Conservation (phyloP, 1,140 invertebrate species). For the Pristionchus pacificus region DNA sequence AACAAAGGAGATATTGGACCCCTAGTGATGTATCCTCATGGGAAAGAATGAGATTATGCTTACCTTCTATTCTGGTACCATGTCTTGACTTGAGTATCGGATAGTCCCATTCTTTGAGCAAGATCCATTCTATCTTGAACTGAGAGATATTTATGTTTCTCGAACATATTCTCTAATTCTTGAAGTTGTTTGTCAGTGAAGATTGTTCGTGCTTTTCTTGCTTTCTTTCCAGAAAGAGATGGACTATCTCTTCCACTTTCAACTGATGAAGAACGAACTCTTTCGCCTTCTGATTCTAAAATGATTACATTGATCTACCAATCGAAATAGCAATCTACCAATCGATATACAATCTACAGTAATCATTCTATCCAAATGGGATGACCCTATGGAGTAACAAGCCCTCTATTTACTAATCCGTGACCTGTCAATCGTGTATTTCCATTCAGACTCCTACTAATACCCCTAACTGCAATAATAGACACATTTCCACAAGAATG, state of each 20-base stretch:
- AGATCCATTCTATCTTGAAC: constrained; percentile 97
- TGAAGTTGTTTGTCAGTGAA: constrained; percentile 93
- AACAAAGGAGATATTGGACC: not conserved
- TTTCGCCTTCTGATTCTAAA: constrained; percentile 7
- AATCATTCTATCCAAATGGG: constrained; percentile 2
- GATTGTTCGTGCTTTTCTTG: constrained; percentile 91
- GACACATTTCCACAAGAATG: constrained; percentile 12
- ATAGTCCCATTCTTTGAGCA: constrained; percentile 87
- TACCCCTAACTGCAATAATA: no score
- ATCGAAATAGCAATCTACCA: no score
- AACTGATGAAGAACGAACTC: constrained; percentile 11
- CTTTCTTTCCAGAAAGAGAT: constrained; percentile 71
- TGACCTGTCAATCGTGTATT: no score
- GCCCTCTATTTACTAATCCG: no score
- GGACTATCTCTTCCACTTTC: not conserved
- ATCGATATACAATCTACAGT: constrained; percentile 5
- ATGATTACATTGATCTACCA: constrained; percentile 9
- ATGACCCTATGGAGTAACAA: no score
- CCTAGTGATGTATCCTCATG: not conserved
- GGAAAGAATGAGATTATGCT: no score
- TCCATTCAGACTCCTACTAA: no score
- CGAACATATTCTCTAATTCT: constrained; percentile 90
- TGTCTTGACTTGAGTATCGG: constrained; percentile 97
- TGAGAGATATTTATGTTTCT: constrained; percentile 94
- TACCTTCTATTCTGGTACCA: constrained; percentile 99